Percentiles rank a stretch among this genome's conserved stretches.
Evolutionary conservation across 2,797 vertebrate genomes (phyloP).

Genomic region (Lophius americanus): DNA sequence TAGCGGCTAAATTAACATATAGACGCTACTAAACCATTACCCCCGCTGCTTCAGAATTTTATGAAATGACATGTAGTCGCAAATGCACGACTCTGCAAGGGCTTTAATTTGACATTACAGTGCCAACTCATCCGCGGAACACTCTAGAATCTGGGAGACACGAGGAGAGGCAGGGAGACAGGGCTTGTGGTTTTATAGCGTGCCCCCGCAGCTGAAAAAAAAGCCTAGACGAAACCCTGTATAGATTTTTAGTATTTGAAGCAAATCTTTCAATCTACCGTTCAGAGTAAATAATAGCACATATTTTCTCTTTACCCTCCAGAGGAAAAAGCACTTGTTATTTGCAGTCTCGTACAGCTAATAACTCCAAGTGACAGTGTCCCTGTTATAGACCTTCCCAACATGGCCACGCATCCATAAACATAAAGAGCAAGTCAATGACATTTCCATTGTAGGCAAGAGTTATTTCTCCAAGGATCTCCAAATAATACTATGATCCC

Average conservation of each 20-base stretch:
- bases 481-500: conserved; percentile 53
- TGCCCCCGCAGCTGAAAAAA: too few species aligned
- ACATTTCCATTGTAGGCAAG: conserved; percentile 59
- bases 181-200: too few species aligned
- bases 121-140: too few species aligned
- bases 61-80: too few species aligned
- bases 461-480: conserved; percentile 73
- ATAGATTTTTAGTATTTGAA: conserved; percentile 2
- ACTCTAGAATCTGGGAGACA: too few species aligned
- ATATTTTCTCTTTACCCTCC: conserved; percentile 13
- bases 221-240: too few species aligned
- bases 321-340: conserved; percentile 42
- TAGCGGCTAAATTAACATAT: too few species aligned
- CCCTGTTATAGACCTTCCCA: conserved; percentile 50
- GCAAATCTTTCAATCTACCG: conserved; percentile 5
- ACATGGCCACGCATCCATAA: conserved; percentile 64
- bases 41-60: too few species aligned
- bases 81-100: too few species aligned
- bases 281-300: conserved; percentile 30
- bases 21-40: too few species aligned
- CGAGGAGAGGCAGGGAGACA: too few species aligned
- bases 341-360: conserved; percentile 46
- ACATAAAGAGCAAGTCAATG: conserved; percentile 64
- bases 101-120: too few species aligned
- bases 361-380: conserved; percentile 55